phyloP scores from a whole-genome alignment of 2,113 vertebrate genomes.

The Romanogobio albipinnatus region DNA sequence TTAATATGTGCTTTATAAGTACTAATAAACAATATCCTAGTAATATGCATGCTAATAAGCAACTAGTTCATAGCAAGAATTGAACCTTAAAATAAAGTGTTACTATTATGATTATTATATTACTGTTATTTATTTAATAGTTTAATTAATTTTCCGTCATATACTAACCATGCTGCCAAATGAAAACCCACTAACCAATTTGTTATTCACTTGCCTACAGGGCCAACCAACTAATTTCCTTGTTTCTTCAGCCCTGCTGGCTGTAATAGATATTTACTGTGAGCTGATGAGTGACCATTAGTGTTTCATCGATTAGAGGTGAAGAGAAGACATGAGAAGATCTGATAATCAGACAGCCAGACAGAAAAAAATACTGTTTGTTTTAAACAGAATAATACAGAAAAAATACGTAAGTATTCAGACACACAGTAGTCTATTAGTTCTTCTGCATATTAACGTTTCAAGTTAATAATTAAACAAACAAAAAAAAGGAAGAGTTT shows the following conservation, averaged over 20 bases:
- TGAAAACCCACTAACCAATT: neutral
- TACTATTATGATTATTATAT: too few species aligned
- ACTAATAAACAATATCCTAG: too few species aligned
- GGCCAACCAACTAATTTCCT: constrained; percentile 2
- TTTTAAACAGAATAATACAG: neutral
- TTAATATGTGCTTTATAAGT: too few species aligned
- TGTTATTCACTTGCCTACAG: neutral
- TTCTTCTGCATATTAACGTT: constrained; percentile 19
- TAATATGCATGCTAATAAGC: too few species aligned
- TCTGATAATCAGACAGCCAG: neutral
- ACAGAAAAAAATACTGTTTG: constrained; percentile 3
- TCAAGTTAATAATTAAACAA: constrained; percentile 47
- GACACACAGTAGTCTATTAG: neutral
- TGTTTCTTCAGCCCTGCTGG: constrained; percentile 26
- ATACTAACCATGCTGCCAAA: neutral
- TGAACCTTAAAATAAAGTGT: too few species aligned
- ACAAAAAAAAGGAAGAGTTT: constrained; percentile 23
- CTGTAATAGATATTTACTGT: constrained; percentile 29
- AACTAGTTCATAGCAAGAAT: too few species aligned
- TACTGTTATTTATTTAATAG: too few species aligned
- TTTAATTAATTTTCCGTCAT: too few species aligned
- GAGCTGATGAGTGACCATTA: constrained; percentile 34
- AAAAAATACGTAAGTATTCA: neutral
- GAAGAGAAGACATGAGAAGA: constrained; percentile 20
- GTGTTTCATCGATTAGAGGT: constrained; percentile 25